Base-by-base conservation (phyloP, 2,888 invertebrate species). In the Amorpha juglandis region DNA sequence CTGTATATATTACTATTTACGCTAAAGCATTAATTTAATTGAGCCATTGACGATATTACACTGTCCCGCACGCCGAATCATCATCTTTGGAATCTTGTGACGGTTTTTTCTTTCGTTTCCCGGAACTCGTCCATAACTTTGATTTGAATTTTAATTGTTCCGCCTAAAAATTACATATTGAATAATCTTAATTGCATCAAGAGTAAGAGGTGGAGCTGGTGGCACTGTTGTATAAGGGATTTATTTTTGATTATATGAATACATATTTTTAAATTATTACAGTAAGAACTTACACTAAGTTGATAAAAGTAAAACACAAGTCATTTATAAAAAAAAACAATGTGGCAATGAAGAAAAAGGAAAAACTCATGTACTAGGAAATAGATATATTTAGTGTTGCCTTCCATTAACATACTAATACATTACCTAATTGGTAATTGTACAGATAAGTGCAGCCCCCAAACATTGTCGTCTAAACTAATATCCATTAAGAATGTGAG, bases 41-140 rank as follows among this genome's bases (percentile, higher is more conserved):
- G 35, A 35, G 7, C 7, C 7, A 38, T 70, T 68, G 69, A 78
- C 75, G 80, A 67, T 84, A 85, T 81, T 83, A 84, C 82, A 84
- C 82, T 77, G 77, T 77, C 69, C 74, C 78, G 68, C 74, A 72
- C 35, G 73, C 47, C 12, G 70, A 65, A n/a, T 82, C 79, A 9
- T 79, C 78, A 8, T 77, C 78, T 1, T 74, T 72, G n/a, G 67
- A 63, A 65, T 74, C 68, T 42, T 63, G 67, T 12, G 63, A 12
- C 0, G 65, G 1, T 53, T 63, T 69, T 71, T 73, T 66, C 68
- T 70, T 63, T 70, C 70, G 67, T 69, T 75, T 69, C 69, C 75
- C 72, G 66, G 71, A 74, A 62, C 70, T 68, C 42, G 68, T 74
- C 80, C 82, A 85, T 68, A 77, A 47, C 67, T 75, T 82, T 50